Evolutionary conservation across 2,888 invertebrate species (phyloP).

Genomic region (Pollenia griseotomentosa): DNA sequence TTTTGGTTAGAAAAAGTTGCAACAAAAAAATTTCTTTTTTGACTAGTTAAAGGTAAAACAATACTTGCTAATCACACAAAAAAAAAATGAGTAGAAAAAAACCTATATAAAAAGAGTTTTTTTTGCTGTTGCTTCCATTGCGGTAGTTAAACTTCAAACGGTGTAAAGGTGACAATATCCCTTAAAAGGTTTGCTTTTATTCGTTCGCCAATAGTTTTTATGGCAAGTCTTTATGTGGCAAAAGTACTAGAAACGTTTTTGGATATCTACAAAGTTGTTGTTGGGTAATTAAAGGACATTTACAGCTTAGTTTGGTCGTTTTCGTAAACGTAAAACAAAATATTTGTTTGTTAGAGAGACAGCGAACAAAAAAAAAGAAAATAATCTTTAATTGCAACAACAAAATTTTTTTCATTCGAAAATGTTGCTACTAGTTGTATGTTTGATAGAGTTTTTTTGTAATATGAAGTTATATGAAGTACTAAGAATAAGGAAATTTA

Average conservation of each 20-base stretch:
- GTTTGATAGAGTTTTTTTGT: background rate
- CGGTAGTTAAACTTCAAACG: conserved; percentile 66
- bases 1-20: conserved; percentile 33
- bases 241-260: conserved; percentile 44
- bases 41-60: conserved; percentile 66
- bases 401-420: background rate
- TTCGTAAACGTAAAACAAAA: background rate
- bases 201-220: conserved; percentile 43
- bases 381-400: conserved; percentile 37
- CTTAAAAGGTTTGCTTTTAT: conserved; percentile 58
- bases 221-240: conserved; percentile 48
- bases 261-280: conserved; percentile 15
- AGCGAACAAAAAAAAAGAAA: background rate
- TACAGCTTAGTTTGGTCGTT: conserved; percentile 40
- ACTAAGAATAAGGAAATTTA: too few relatives aligned
- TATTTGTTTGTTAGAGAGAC: conserved; percentile 5
- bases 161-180: conserved; percentile 67
- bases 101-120: conserved; percentile 11
- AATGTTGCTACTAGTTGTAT: background rate
- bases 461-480: background rate
- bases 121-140: conserved; percentile 38
- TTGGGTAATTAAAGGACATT: conserved; percentile 66
- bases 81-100: conserved; percentile 14
- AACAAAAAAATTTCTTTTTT: background rate
- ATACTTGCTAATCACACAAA: conserved; percentile 67